Percentiles rank a stretch among this genome's conserved stretches.
Conservation (phyloP, 2,888 invertebrate species). For the Nymphalis polychloros region DNA sequence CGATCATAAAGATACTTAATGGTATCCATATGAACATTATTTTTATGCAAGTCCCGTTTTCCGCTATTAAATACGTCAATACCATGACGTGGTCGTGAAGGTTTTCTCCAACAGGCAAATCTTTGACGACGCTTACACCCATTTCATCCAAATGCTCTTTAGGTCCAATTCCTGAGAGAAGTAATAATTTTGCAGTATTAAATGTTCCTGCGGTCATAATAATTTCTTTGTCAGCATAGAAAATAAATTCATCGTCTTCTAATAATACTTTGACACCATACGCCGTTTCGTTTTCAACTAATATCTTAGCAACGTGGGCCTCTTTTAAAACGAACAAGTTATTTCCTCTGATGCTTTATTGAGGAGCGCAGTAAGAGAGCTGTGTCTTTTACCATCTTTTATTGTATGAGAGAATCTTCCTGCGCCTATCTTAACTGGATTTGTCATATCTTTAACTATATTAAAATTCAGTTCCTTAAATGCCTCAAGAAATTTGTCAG, state of each 20-base stretch:
- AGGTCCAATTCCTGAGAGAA: slow-evolving; percentile 68
- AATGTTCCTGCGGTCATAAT: slow-evolving; percentile 66
- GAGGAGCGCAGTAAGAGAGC: slow-evolving; percentile 58
- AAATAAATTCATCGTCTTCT: slow-evolving; percentile 45
- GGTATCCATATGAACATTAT: slow-evolving; percentile 49
- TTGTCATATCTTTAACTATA: slow-evolving; percentile 66
- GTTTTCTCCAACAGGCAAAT: slow-evolving; percentile 66
- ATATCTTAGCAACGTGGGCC: slow-evolving; percentile 55
- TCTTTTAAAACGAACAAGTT: slow-evolving; percentile 59
- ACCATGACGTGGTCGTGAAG: slow-evolving; percentile 68
- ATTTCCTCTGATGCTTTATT: slow-evolving; percentile 46
- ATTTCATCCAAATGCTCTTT: slow-evolving; percentile 51
- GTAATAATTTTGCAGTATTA: slow-evolving; percentile 64
- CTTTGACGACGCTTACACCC: slow-evolving; percentile 50
- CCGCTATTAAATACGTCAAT: slow-evolving; percentile 54
- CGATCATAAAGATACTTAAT: slow-evolving; percentile 61
- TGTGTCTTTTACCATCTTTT: slow-evolving; percentile 56
- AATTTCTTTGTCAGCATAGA: slow-evolving; percentile 58
- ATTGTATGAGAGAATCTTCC: slow-evolving; percentile 69
- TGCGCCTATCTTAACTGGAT: slow-evolving; percentile 58
- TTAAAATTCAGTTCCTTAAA: slow-evolving; percentile 61
- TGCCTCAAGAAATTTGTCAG: slow-evolving; percentile 54
- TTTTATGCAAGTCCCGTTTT: slow-evolving; percentile 58
- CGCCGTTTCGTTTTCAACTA: slow-evolving; percentile 53
- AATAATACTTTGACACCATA: slow-evolving; percentile 52